Base-by-base conservation (phyloP, 37 sponge, comb jelly and placozoan genomes). In the Bolinopsis microptera region DNA sequence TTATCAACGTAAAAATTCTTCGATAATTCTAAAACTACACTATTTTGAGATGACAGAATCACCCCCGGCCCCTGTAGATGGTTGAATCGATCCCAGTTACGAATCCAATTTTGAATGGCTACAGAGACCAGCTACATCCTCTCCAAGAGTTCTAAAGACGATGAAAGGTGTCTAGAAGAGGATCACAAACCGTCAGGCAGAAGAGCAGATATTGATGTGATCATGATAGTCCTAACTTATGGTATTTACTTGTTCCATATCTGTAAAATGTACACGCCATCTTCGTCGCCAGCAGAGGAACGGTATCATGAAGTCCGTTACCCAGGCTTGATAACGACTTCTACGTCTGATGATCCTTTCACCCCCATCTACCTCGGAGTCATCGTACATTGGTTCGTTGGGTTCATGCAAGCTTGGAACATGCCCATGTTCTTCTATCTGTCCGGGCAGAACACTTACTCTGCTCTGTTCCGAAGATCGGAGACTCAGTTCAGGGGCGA, bases 391-490 rank as follows among this genome's bases (percentile, higher is more conserved):
- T 24, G 26, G 30, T 72, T 72, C 74, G 30, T 3, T n/a, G 30
- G 31, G 22, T 72, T 72, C 74, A 28, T 72, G 30, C 5, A 72
- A 9, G 31, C 25, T n/a, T 72, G 74, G 74, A 72, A 30, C 31
- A 72, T 72, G 74, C 74, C 74, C 74, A 72, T 72, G 74, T 72
- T 72, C 74, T 72, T 72, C 74, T 72, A 30, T n/a, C 74, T 72
- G 31, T 72, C 74, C 3, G 74, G 74, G 18, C 74, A 72, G 3
- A 72, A 72, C 31, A n/a, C 74, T 5, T 72, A 72, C 74, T 72
- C 74, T 23, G 74, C 74, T 72, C 74, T 72, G 22, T 72, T 72
- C 74, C 5, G 31, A 21, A 72, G 74, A 21, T n/a, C 74, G 13
- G 74, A 28, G 26, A 5, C 26, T 28, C 74, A 72, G 74, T 72